Base-by-base conservation (phyloP, 2,888 invertebrate genomes). In the Acrobasis consociella region DNA sequence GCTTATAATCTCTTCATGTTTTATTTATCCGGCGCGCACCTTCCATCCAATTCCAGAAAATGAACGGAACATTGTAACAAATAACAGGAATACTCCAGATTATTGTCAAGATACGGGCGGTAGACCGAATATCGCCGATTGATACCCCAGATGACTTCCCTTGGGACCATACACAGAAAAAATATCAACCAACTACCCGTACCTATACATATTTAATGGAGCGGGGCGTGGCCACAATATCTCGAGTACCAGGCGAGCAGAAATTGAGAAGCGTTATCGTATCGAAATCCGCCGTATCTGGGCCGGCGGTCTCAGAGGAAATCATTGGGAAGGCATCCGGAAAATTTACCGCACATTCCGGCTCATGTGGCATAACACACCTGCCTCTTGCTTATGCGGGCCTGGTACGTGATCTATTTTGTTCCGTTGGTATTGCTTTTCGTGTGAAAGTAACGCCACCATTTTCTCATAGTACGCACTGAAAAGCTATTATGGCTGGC, bases 271-370 rank as follows among this genome's bases (percentile, higher is more conserved):
- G 83, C 87, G 89, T 87, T 92, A 93, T 92, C 92, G 89, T 90
- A 91, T 91, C 89, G 91, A 89, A 91, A 91, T 90, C 90, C 89
- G 80, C 81, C 83, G 89, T 91, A 92, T 93, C 92, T 88, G 86
- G 90, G 86, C 86, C 87, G 89, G 86, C 86, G 89, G 94, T 95
- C 95, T 95, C 95, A 85, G 93, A 95, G 95, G 95, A 95, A 95
- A 95, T 95, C 95, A 95, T 95, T 94, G 94, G 94, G 93, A 95
- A 95, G 94, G 94, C 95, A 94, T 94, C 94, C 94, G 93, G 93
- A 93, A 93, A 93, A 94, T 93, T 93, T 93, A 93, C 93, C 93
- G 93, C 93, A 88, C 87, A 88, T 88, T 89, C 89, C 85, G 81
- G 80, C 83, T 88, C 84, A 85, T 82, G 86, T 85, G 83, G 84